Base-by-base conservation (phyloP, 2,797 vertebrate genomes). In the Periophthalmus magnuspinnatus region DNA sequence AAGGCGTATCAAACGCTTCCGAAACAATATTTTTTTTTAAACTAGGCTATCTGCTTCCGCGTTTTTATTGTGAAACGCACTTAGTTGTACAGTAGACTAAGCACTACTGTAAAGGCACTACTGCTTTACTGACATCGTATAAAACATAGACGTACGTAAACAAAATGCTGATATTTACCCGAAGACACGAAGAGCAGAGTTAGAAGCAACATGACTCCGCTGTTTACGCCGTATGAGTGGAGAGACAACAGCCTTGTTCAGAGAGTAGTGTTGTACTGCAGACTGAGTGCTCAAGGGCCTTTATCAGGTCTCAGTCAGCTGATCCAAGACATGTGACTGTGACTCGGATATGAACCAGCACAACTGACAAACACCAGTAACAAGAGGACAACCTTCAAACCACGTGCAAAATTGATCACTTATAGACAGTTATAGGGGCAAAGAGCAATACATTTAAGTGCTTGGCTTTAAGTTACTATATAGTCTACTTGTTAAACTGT, bases 101-200 rank as follows among this genome's bases (percentile, higher is more conserved):
- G 1, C 5, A 16, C 10, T 10, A 2, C 1, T 7, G 5, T 32
- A 22, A 7, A 1, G 0, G 5, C 1, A 55, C 14, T 16, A 16
- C 19, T 13, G 0, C 2, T 6, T 5, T 1, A 1, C 5, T 0
- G 1, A 13, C 41, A 7, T 3, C 0, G 0, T 5, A 57, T 0
- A 32, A 47, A 67, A 52, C 28, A 9, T 0, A 4, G 0, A 0
- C 1, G 2, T 0, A 1, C 1, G 36, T 45, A 24, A 41, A 64
- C 1, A 32, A 24, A 0, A 3, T 6, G 34, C 5, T 6, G 11
- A 33, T 14, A 13, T 2, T 87, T 93, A 95, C 94, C 94, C 70
- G 94, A 77, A 14, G 91, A 82, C 4, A 93, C 78, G 48, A 94
- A 89, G 7, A 95, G 89, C 2, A 95, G 87, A 6, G 89, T 78